phyloP scores from a whole-genome alignment of 2,113 vertebrate species.

The Acrocephalus kingi region DNA sequence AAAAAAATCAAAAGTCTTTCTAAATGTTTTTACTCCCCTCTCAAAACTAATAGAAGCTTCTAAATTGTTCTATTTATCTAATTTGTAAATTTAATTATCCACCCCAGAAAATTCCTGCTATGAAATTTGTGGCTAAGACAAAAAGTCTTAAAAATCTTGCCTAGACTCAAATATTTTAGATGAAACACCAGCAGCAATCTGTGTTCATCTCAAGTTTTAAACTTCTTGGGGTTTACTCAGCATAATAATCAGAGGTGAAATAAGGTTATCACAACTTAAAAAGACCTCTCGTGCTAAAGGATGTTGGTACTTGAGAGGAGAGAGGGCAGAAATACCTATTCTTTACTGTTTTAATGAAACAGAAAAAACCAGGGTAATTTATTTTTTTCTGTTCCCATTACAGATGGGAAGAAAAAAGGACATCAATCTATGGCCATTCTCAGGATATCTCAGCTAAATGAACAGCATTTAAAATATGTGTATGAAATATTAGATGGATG shows the following conservation, averaged over 20 bases:
- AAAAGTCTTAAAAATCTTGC: not conserved
- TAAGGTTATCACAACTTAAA: not conserved
- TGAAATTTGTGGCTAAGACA: not conserved
- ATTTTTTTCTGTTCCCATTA: constrained; percentile 14
- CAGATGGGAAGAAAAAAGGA: not conserved
- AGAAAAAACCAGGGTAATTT: not conserved
- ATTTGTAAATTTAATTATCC: not conserved
- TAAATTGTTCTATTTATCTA: not conserved
- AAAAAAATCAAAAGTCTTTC: not conserved
- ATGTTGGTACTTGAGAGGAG: not conserved
- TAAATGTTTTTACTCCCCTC: not conserved
- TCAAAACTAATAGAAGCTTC: not conserved
- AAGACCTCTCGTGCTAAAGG: not conserved
- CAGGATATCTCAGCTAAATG: not conserved
- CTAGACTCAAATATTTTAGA: not conserved
- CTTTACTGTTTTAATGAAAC: not conserved
- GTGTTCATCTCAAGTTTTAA: not conserved
- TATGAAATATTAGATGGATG: not conserved
- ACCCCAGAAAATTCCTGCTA: not conserved
- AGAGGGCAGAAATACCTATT: not conserved
- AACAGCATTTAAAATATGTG: not conserved
- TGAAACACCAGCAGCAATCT: not conserved
- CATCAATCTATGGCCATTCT: not conserved
- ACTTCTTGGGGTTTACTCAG: not conserved
- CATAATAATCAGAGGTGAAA: not conserved